phyloP scores from a whole-genome alignment of 2,113 vertebrate species.

The Oxyura jamaicensis region DNA sequence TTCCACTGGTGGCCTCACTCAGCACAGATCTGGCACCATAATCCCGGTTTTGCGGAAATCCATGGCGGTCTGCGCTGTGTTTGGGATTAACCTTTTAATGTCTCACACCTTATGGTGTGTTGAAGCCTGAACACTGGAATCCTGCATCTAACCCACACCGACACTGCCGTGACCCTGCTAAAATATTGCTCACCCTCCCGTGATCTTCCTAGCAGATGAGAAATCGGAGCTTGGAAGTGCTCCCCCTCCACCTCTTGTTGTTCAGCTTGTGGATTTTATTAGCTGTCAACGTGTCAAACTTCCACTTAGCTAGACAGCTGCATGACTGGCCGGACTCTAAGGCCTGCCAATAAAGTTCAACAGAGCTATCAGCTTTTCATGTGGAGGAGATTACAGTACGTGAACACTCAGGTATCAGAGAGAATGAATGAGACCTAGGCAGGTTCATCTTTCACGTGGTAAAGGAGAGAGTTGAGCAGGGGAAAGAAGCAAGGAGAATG shows the following conservation, averaged over 20 bases:
- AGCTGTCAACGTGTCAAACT: constrained; percentile 38
- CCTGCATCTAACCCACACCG: rapidly evolving
- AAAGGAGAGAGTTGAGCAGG: neutral
- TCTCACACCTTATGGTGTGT: neutral
- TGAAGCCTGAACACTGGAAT: neutral
- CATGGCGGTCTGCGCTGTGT: neutral
- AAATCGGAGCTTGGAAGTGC: neutral
- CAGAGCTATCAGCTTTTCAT: neutral
- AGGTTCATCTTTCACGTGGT: rapidly evolving
- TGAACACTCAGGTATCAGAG: neutral
- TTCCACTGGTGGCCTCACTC: neutral
- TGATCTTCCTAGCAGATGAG: neutral
- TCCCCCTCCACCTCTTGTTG: neutral
- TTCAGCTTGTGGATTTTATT: constrained; percentile 9
- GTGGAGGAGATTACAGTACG: rapidly evolving
- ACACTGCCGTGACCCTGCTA: neutral
- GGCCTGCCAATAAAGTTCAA: neutral
- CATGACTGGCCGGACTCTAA: neutral
- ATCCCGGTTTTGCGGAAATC: neutral
- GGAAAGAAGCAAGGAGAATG: neutral
- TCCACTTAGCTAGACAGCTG: constrained; percentile 46
- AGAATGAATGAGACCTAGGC: rapidly evolving
- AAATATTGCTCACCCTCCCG: neutral
- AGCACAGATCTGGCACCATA: neutral
- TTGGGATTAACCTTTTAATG: neutral